These are phyloP conservation scores for Thalassarche chlororhynchos DNA, from an alignment of 2,113 vertebrate genomes.

Conservation along the genomic window DNA sequence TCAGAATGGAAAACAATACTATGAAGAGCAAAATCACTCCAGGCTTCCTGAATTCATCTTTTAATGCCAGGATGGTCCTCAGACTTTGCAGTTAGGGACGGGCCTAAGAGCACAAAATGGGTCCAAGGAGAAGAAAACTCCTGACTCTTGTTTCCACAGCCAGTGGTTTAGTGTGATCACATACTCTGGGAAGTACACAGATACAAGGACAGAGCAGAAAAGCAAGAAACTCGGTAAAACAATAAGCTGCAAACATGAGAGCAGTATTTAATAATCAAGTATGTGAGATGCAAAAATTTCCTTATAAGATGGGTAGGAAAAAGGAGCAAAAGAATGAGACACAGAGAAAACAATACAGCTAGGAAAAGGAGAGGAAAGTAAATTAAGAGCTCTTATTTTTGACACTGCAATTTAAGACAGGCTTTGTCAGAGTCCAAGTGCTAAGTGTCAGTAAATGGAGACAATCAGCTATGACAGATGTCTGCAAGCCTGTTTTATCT, in stretches of 20 bases:
- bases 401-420: neutral
- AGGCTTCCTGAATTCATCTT: neutral
- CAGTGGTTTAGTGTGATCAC: neutral
- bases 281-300: neutral
- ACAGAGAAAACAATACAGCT: neutral
- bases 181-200: neutral
- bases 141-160: neutral
- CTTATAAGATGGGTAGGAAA: neutral
- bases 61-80: neutral
- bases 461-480: neutral
- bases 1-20: neutral
- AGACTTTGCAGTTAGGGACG: neutral
- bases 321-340: neutral
- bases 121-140: neutral
- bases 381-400: conserved; percentile 8
- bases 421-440: neutral
- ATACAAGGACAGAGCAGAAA: neutral
- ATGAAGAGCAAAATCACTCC: neutral
- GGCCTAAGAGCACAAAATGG: neutral
- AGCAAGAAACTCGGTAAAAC: neutral
- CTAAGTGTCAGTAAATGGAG: neutral
- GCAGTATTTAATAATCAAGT: neutral
- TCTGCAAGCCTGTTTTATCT: neutral
- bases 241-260: neutral
- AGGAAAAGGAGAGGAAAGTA: neutral